Percentiles rank a stretch among this genome's conserved stretches.
Evolutionary conservation across 2,113 vertebrate species (phyloP).

Genomic region (Copsychus sechellarum): DNA sequence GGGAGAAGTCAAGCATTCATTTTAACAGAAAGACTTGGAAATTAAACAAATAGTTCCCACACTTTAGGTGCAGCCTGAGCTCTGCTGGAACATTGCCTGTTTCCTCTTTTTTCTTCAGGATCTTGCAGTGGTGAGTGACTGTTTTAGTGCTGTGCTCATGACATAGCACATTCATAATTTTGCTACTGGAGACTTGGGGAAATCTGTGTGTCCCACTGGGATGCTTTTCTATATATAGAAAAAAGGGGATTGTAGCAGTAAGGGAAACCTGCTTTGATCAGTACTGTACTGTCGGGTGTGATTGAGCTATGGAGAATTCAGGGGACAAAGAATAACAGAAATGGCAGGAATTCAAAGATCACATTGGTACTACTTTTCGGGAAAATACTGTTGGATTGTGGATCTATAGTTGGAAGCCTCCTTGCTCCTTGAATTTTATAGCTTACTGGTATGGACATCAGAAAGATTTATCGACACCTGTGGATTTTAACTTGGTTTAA

Average conservation of each 20-base stretch:
- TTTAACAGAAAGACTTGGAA: constrained; percentile 12
- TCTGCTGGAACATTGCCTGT: neutral
- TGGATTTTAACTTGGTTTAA: neutral
- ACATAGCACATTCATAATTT: neutral
- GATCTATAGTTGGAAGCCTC: neutral
- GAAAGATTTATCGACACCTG: neutral
- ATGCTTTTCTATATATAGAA: neutral
- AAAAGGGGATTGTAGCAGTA: neutral
- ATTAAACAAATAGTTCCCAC: neutral
- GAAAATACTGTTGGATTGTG: neutral
- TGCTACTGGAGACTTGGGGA: neutral
- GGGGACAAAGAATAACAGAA: neutral
- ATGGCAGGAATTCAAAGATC: neutral
- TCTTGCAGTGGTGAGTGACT: neutral
- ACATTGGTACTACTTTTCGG: neutral
- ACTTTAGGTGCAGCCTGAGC: neutral
- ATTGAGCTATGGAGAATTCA: neutral
- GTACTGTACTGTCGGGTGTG: neutral
- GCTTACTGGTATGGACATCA: neutral
- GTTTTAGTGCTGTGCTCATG: neutral
- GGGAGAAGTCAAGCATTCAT: neutral
- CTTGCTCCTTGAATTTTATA: neutral
- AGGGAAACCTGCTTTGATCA: neutral
- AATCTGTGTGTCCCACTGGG: neutral
- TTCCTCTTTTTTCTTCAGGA: neutral